Conservation (phyloP, 2,888 invertebrate species). For the Phalera bucephala region DNA sequence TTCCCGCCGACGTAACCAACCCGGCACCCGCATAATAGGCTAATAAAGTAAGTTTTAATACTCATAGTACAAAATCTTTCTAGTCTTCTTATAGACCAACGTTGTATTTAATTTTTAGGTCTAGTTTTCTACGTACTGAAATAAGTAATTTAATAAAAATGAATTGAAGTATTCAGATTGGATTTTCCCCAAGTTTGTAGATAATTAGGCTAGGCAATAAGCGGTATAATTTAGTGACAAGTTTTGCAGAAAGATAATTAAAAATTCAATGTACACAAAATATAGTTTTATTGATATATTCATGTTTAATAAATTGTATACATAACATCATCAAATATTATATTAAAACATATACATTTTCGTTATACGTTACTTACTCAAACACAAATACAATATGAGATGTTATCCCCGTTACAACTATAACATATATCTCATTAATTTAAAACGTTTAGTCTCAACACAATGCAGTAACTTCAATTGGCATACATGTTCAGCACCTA, state of each 20-base stretch:
- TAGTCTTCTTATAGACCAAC: constrained; percentile 58
- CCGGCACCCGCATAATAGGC: neutral
- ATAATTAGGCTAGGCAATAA: neutral
- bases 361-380: constrained; percentile 80
- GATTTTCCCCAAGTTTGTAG: neutral
- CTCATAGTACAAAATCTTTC: constrained; percentile 69
- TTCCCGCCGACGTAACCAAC: constrained; percentile 54
- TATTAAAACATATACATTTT: constrained; percentile 83
- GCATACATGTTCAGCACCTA: constrained; percentile 60
- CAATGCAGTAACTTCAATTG: constrained; percentile 59
- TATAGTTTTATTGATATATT: constrained; percentile 84
- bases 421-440: constrained; percentile 66
- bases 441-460: constrained; percentile 68
- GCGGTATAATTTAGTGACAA: constrained; percentile 20
- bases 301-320: constrained; percentile 84
- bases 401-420: constrained; percentile 79
- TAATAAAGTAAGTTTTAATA: constrained; percentile 29
- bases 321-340: constrained; percentile 83
- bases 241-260: constrained; percentile 61
- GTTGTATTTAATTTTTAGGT: constrained; percentile 19
- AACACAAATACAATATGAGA: constrained; percentile 83
- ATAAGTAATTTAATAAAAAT: neutral
- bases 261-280: constrained; percentile 80
- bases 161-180: neutral
- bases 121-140: neutral